Evolutionary conservation across 2,888 invertebrate genomes (phyloP), one percentile per base, ranked within the genome.

Genomic region (Timema cristinae): DNA sequence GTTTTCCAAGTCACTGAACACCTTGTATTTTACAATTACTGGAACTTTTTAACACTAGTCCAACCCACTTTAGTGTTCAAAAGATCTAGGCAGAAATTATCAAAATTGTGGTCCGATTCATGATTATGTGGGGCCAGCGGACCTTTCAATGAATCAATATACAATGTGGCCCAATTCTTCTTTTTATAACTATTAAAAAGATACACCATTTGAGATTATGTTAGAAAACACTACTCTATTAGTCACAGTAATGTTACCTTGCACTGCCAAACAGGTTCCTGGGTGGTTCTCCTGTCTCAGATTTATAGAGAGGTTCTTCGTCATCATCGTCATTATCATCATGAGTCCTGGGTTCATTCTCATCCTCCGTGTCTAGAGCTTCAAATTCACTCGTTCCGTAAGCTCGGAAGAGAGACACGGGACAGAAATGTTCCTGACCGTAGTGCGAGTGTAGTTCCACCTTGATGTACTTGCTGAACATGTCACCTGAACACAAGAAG

Each of bases 381-480:
- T 95, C 94, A 80, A 93, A 94, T 80, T 97, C 97, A 13, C 95
- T 95, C 4, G 94, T 95, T 16, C 97, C 98, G 80, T 93, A 97
- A 1, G 95, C 94, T 74, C 94, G 90, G 81, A 99, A 94, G 68
- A 97, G 85, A n/a, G 97, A 97, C 75, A 99, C 87, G 0, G 99
- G 98, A 81, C 99, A 99, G 81, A 93, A 99, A 81, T 99, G 98
- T 82, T 99, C 98, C 9, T 91, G 91, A 32, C 98, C 98, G 81
- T 97, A 94, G 82, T 99, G 97, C 56, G 95, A 94, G 75, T 94
- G 88, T 79, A 99, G 87, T 79, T 99, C 98, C 63, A 79, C 77
- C 72, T 78, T 79, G 50, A 79, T 76, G 70, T 77, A 79, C 71
- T 79, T 78, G 10, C 77, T 77, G 72, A 78, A 79, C 54, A 77